Conservation (phyloP, 1,140 invertebrate species). For the Goniozus legneri region DNA sequence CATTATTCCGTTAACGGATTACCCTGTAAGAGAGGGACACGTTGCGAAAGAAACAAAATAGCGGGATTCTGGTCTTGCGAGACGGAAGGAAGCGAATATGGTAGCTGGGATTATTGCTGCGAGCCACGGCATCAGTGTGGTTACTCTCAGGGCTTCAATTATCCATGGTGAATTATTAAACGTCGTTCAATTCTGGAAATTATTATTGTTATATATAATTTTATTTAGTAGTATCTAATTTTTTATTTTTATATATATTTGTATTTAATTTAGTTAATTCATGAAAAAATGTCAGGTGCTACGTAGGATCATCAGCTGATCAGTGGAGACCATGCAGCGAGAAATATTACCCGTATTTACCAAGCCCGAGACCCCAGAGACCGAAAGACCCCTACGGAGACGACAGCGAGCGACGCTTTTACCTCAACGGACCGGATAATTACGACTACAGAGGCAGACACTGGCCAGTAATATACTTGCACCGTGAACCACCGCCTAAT, state of each 20-base stretch:
- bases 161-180: constrained; percentile 63
- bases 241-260: constrained; percentile 1
- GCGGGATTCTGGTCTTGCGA: constrained; percentile 77
- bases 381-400: constrained; percentile 5
- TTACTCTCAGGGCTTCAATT: constrained; percentile 72
- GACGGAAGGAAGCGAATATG: constrained; percentile 65
- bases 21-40: constrained; percentile 68
- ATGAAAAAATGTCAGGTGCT: constrained; percentile 74
- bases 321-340: constrained; percentile 83
- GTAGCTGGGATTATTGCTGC: constrained; percentile 79
- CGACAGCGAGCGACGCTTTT: constrained; percentile 2
- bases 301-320: constrained; percentile 67
- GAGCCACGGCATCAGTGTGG: constrained; percentile 75
- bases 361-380: constrained; percentile 27
- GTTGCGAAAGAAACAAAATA: constrained; percentile 67
- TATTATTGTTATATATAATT: not conserved
- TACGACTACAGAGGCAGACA: constrained; percentile 43
- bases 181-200: not conserved
- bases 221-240: not conserved
- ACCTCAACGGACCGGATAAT: constrained; percentile 1
- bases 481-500: constrained; percentile 61
- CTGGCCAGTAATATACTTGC: constrained; percentile 67
- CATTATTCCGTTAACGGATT: constrained; percentile 74
- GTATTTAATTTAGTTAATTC: not conserved
- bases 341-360: constrained; percentile 65